Evolutionary conservation across 2,113 vertebrate genomes (phyloP).

Genomic region (Chrysemys picta): DNA sequence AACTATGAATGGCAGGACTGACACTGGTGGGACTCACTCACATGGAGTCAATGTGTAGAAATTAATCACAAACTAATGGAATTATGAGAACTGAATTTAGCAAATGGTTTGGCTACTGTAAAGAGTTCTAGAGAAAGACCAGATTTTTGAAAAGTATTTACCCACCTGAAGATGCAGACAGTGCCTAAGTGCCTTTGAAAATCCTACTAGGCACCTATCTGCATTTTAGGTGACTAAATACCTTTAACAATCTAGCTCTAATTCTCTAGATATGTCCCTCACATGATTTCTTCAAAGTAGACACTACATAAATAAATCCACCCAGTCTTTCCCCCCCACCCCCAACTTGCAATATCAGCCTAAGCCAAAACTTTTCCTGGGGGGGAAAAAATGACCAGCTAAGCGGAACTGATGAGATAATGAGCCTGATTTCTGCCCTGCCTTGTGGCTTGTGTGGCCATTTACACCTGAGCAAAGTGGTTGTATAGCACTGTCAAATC

Average conservation of each 20-base stretch:
- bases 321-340: not conserved
- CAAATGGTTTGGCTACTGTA: too few relatives aligned
- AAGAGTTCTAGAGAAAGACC: too few relatives aligned
- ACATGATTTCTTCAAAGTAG: not conserved
- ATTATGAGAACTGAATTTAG: too few relatives aligned
- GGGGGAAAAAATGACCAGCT: not conserved
- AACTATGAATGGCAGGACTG: not conserved
- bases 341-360: not conserved
- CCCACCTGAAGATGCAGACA: not conserved
- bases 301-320: not conserved
- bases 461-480: not conserved
- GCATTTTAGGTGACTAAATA: not conserved
- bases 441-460: not conserved
- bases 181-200: not conserved
- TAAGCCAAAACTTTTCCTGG: not conserved
- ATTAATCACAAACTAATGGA: too few relatives aligned
- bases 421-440: not conserved
- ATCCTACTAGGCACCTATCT: not conserved
- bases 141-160: not conserved
- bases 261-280: not conserved
- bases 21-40: not conserved
- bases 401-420: not conserved
- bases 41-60: not conserved
- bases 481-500: not conserved
- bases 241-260: not conserved